Base-by-base conservation (phyloP, 2,113 vertebrate genomes). In the Haliaeetus leucogaster region DNA sequence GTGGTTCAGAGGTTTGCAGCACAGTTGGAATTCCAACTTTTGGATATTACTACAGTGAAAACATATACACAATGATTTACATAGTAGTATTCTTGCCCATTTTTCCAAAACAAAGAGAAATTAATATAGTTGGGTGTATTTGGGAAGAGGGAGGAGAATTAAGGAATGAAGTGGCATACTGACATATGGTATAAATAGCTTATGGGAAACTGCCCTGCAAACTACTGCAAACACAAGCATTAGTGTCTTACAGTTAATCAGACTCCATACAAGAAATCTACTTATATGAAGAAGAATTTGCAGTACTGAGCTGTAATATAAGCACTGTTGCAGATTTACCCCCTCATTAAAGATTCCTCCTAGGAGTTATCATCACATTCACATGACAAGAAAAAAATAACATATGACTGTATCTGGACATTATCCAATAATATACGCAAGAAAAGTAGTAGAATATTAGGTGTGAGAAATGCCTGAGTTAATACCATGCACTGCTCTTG, bases 351-450 rank as follows among this genome's bases (percentile, higher is more conserved):
- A 88, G 32, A 94, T 85, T 95, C 79, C 78, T 95, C 62, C 55
- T 58, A 93, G 90, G 89, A 97, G 45, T 94, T 89, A 90, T 47
- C 89, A 87, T 96, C 90, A 89, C 72, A 84, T 89, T 89, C 77
- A 68, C 34, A 79, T 50, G 59, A 95, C n/a, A 95, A 86, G 45
- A 59, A 94, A 94, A 89, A 90, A 89, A 74, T 38, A 93, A 76
- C 78, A 70, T 80, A 88, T 78, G 34, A 93, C 66, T 94, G 88
- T 91, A 85, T 93, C 85, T 97, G 85, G 73, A 91, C 29, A 76
- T 87, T 90, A 94, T 95, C 85, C 97, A 96, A 58, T 76, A 93
- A 90, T 3, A 9, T 65, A 92, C 7, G 9, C 30, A 76, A 66
- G 65, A 53, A 55, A 82, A 92, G 43, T 3, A 71, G 72, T 53